Percentiles rank a stretch among this genome's conserved stretches.
These are phyloP conservation scores for Hirundo rustica DNA, from an alignment of 2,797 vertebrate genomes.

Conservation along the genomic window DNA sequence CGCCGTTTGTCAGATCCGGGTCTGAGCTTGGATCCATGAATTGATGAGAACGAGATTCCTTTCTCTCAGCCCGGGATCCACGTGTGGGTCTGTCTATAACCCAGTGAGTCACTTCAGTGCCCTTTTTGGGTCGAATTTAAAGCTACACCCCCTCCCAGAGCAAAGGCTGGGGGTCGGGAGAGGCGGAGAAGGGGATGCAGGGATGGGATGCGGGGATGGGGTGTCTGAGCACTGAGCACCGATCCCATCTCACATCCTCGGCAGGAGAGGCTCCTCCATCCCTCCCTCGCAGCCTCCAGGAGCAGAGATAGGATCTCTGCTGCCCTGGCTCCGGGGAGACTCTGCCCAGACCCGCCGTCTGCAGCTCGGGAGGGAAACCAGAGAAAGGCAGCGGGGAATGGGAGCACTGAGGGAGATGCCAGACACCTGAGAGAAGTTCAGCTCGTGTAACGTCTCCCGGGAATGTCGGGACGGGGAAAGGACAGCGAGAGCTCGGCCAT, in stretches of 20 bases:
- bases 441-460: not conserved
- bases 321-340: not conserved
- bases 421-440: not conserved
- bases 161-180: not conserved
- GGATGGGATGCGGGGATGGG: not conserved
- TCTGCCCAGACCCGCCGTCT: not conserved
- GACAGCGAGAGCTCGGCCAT: not conserved
- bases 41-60: not conserved
- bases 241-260: accelerated
- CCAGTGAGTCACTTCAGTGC: not conserved
- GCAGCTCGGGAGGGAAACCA: not conserved
- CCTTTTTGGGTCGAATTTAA: not conserved
- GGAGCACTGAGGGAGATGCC: not conserved
- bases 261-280: not conserved
- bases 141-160: not conserved
- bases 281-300: not conserved
- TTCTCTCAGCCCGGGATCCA: not conserved
- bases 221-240: accelerated
- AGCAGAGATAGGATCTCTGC: not conserved
- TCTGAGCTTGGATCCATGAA: not conserved
- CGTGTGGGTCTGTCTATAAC: not conserved
- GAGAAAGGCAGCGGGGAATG: not conserved
- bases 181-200: accelerated
- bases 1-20: accelerated
- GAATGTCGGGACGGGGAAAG: not conserved